These are phyloP conservation scores for Ashinkailepas kermadecensis DNA, from an alignment of 2,888 invertebrate species.

Conservation along the genomic window DNA sequence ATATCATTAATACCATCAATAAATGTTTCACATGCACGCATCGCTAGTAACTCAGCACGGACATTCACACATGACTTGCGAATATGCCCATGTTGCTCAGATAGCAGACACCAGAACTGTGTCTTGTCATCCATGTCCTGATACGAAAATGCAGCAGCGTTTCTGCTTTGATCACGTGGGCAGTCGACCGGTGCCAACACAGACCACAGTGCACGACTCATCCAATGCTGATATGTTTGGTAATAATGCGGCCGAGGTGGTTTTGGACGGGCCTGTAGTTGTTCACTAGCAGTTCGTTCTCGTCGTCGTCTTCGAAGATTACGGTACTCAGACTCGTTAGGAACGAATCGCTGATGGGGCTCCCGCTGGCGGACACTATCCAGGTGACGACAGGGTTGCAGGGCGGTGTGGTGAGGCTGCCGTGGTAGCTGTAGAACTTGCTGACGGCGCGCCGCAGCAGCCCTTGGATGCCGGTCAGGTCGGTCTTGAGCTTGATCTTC, in stretches of 20 bases:
- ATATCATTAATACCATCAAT: too few relatives aligned
- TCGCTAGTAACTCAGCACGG: too few relatives aligned
- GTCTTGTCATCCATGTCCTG: too few relatives aligned
- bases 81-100: too few relatives aligned
- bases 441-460: not conserved
- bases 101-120: too few relatives aligned
- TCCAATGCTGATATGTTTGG: not conserved
- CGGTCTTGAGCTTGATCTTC: not conserved
- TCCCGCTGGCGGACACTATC: not conserved
- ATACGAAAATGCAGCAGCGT: too few relatives aligned
- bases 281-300: not conserved
- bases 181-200: too few relatives aligned
- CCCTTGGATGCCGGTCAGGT: not conserved
- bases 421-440: not conserved
- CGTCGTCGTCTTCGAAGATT: not conserved
- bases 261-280: not conserved
- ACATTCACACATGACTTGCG: too few relatives aligned
- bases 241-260: not conserved
- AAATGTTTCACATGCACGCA: too few relatives aligned
- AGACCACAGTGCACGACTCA: too few relatives aligned
- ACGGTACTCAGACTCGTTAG: not conserved
- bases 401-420: conserved; percentile 18
- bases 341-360: not conserved
- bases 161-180: too few relatives aligned
- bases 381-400: conserved; percentile 10